Evolutionary conservation across 1,140 invertebrate species (phyloP), one percentile per base, ranked within the genome.

Genomic region (Zelostemma sp.): DNA sequence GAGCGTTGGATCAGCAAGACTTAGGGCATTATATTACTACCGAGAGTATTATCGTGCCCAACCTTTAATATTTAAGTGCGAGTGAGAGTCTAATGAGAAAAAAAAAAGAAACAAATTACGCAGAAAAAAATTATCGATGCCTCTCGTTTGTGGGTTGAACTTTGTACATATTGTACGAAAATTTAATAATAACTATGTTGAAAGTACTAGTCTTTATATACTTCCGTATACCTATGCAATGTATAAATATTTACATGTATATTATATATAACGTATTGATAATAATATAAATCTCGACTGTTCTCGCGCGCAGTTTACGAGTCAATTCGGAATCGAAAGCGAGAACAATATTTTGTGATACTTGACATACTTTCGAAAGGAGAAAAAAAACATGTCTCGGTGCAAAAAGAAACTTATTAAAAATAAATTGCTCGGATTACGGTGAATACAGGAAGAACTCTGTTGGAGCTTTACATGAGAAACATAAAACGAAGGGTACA

Each of bases 11-110:
- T 83, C 82, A 85, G 82, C 81, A 85, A 85, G 83, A 85, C 84
- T 85, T 85, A 83, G 83, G 82, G 83, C 84, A 85, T 85, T 85
- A 85, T 85, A 85, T 68, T 84, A 85, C 75, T 84, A 84, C 79
- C 79, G 66, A 80, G 82, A 85, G 83, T 85, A 85, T 83, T 85
- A 85, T 85, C 73, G 80, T 85, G 82, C 82, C 84, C 84, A 85
- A 84, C 80, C 75, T 82, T 85, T 84, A 84, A 84, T 83, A 83
- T 82, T 83, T 85, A 85, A 85, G 82, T 84, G 77, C 75, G 79
- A 83, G 79, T 81, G 82, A 85, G 80, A 83, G 81, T 80, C 75
- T 78, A 80, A 74, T 76, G 54, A 64, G 63, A 71, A 75, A 68
- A 72, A 62, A 70, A 67, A 60, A 68, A 58, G 33, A 60, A 15